Conservation (phyloP, 2,113 vertebrate species). For the Callipepla californica region DNA sequence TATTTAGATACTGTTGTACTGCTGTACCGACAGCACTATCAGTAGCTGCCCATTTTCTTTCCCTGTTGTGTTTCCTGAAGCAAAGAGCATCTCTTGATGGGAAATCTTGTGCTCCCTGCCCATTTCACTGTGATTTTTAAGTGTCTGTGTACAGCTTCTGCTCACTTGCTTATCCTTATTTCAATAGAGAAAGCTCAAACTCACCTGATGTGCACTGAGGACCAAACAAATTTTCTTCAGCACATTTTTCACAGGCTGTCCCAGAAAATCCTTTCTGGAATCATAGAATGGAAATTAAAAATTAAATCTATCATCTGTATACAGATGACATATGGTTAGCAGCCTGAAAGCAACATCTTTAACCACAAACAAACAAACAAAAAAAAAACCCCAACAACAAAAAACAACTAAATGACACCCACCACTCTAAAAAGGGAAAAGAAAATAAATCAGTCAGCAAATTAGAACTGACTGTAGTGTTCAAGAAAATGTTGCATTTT, state of each 20-base stretch:
- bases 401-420: neutral
- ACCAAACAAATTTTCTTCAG: conserved; percentile 82
- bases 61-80: neutral
- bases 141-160: neutral
- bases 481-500: neutral
- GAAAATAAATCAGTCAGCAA: neutral
- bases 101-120: neutral
- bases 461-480: neutral
- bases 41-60: neutral
- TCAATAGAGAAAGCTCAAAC: neutral
- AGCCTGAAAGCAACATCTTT: neutral
- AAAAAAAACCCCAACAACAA: neutral
- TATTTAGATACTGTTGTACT: neutral
- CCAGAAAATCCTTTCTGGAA: conserved; percentile 86
- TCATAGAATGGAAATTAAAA: neutral
- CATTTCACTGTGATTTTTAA: neutral
- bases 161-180: neutral
- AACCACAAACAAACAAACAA: neutral
- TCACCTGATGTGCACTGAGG: conserved; percentile 85
- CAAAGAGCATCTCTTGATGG: neutral
- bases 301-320: neutral
- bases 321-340: neutral
- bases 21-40: neutral
- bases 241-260: conserved; percentile 91
- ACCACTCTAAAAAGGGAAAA: neutral